Base-by-base conservation (phyloP, 2,888 invertebrate species). In the Raillietiella orientalis region DNA sequence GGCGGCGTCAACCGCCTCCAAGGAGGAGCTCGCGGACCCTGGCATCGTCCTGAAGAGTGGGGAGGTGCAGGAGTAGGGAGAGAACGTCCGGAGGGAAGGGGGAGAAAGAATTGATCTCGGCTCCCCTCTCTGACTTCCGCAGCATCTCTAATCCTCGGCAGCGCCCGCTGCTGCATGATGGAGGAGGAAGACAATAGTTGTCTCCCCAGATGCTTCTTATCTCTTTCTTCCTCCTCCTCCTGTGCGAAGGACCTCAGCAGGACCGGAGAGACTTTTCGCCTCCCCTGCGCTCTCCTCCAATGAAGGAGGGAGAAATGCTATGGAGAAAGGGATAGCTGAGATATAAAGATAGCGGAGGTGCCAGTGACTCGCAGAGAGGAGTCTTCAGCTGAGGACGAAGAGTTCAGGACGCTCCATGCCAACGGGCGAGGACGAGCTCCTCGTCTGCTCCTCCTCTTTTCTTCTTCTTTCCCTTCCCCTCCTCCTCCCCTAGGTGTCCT, bases 271-370 rank as follows among this genome's bases (percentile, higher is more conserved):
- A n/a, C n/a, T n/a, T n/a, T n/a, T n/a, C n/a, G n/a, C n/a, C n/a
- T n/a, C n/a, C n/a, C n/a, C n/a, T n/a, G n/a, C n/a, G n/a, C n/a
- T n/a, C n/a, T n/a, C n/a, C n/a, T n/a, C n/a, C n/a, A n/a, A n/a
- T n/a, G n/a, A n/a, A n/a, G n/a, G n/a, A n/a, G n/a, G n/a, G n/a
- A n/a, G n/a, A n/a, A n/a, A n/a, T n/a, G n/a, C n/a, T 82, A 2
- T 84, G 84, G 84, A 57, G 84, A 35, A 84, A 84, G 47, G 82
- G 84, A 0, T 84, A 84, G 47, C 51, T 84, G 34, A 79, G 82
- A 0, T 82, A 84, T 43, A 82, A 82, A 45, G 79, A 79, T 40
- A 82, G 82, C 1, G 82, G 82, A 28, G 82, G 59, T 58, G 34
- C 16, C 4, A 24, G 9, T n/a, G 4, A 25, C 23, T 26, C 21